Evolutionary conservation across 1,140 invertebrate species (phyloP).

Genomic region (Aphelinus atriplicis): DNA sequence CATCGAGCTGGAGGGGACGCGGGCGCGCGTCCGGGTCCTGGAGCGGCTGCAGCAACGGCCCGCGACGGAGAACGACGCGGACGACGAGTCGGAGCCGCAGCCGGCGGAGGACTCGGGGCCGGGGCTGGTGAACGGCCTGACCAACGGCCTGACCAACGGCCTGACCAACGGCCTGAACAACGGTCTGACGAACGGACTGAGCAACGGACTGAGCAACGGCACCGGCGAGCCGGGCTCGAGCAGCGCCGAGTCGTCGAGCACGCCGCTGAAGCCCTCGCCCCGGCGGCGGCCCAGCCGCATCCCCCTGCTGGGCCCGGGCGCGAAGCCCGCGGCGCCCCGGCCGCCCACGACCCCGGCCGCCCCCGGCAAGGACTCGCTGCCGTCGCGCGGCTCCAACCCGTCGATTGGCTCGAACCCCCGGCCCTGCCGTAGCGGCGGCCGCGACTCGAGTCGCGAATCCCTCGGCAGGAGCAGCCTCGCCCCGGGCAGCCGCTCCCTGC

Average conservation of each 20-base stretch:
- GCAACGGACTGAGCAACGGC: not conserved
- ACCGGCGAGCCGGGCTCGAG: not conserved
- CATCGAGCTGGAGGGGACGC: conserved; percentile 83
- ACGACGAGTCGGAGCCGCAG: conserved; percentile 56
- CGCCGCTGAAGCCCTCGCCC: conserved; percentile 61
- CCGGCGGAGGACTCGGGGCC: conserved; percentile 64
- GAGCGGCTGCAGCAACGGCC: conserved; percentile 66
- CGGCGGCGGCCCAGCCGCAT: conserved; percentile 76
- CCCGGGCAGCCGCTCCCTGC: conserved; percentile 57
- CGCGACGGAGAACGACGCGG: conserved; percentile 55
- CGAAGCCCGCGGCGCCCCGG: conserved; percentile 60
- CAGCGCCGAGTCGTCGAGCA: conserved; percentile 7
- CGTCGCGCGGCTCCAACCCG: conserved; percentile 50
- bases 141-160: conserved; percentile 13
- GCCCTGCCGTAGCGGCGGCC: conserved; percentile 39
- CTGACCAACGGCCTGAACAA: conserved; percentile 37
- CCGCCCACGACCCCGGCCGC: conserved; percentile 70
- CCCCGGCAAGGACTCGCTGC: conserved; percentile 71
- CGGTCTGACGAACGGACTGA: conserved; percentile 51
- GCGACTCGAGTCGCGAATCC: conserved; percentile 69
- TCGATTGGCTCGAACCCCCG: conserved; percentile 50
- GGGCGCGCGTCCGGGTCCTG: conserved; percentile 76
- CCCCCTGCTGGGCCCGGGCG: conserved; percentile 70
- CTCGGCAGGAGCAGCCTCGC: conserved; percentile 64
- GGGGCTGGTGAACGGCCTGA: conserved; percentile 53